Evolutionary conservation across 1,140 invertebrate genomes (phyloP).

Genomic region (Pissodes strobi): DNA sequence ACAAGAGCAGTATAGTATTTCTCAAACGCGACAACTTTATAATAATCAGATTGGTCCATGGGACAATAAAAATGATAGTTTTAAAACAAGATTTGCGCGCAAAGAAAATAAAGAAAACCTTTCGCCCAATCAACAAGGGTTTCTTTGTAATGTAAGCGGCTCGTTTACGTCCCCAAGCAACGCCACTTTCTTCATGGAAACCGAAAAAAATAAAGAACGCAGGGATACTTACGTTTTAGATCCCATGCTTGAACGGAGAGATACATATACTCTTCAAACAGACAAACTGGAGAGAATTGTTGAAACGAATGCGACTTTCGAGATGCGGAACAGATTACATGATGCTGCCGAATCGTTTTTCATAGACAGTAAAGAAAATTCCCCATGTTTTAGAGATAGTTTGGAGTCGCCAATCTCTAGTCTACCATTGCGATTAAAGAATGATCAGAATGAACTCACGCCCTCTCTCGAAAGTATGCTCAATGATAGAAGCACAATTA

Average conservation of each 20-base stretch:
- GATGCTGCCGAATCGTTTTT: neutral
- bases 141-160: neutral
- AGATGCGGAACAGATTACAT: neutral
- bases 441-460: neutral
- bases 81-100: neutral
- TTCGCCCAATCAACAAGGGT: neutral
- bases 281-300: neutral
- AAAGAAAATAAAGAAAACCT: conserved; percentile 22
- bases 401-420: conserved; percentile 6
- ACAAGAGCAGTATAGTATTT: too few relatives aligned
- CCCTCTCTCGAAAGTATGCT: neutral
- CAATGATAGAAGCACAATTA: neutral
- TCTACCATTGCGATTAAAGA: neutral
- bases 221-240: conserved; percentile 33
- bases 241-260: neutral
- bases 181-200: conserved; percentile 11
- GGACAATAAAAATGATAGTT: neutral
- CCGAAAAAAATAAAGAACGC: conserved; percentile 6
- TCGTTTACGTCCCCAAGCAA: conserved; percentile 25
- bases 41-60: neutral
- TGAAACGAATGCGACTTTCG: neutral
- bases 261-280: neutral
- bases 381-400: conserved; percentile 19
- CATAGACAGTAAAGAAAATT: neutral
- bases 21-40: too few relatives aligned